These are phyloP conservation scores for Campopleginae sp. DNA, from an alignment of 2,888 invertebrate species.

Conservation along the genomic window DNA sequence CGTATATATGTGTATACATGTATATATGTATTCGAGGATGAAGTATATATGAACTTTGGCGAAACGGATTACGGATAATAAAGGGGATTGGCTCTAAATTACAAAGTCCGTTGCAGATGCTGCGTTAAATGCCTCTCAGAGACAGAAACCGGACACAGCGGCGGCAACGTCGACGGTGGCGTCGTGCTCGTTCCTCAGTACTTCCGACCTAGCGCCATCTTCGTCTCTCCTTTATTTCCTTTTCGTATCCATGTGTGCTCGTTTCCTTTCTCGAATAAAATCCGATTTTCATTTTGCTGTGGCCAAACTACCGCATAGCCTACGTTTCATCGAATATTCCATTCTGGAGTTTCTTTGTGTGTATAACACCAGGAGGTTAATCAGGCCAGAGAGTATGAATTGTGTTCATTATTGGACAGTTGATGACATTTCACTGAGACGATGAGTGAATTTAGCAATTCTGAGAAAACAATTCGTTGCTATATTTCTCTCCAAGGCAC, in stretches of 20 bases:
- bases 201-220: conserved; percentile 63
- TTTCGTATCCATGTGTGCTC: conserved; percentile 39
- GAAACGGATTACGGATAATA: conserved; percentile 77
- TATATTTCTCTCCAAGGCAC: not conserved
- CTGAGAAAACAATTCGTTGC: not conserved
- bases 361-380: not conserved
- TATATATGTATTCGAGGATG: not conserved
- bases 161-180: conserved; percentile 60
- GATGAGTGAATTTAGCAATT: not conserved
- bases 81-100: conserved; percentile 81
- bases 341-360: conserved; percentile 19
- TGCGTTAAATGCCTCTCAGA: conserved; percentile 78
- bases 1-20: conserved; percentile 6
- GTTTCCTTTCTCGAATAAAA: conserved; percentile 38
- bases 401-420: not conserved
- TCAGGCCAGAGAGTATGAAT: not conserved
- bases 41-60: conserved; percentile 57
- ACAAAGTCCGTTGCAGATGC: conserved; percentile 80
- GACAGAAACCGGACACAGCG: conserved; percentile 74
- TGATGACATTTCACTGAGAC: not conserved
- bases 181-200: conserved; percentile 69
- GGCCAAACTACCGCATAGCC: not conserved
- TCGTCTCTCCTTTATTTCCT: conserved; percentile 54
- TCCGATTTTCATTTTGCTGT: conserved; percentile 54
- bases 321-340: not conserved